Conservation (phyloP, 2,797 vertebrate species). For the Phalloptychus januarius region DNA sequence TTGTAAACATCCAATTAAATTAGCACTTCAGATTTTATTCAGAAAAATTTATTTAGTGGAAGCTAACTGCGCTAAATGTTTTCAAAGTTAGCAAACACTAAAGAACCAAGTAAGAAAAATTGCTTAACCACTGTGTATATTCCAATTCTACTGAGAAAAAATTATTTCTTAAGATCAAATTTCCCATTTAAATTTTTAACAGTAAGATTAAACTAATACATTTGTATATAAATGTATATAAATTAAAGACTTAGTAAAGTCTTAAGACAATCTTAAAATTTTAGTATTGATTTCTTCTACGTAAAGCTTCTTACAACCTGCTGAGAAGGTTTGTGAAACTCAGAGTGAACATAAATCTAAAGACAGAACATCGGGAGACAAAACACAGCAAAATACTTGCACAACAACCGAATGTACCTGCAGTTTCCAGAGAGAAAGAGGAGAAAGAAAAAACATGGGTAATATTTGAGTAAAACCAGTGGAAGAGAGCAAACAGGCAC, state of each 20-base stretch:
- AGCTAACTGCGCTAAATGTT: not conserved
- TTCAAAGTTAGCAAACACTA: not conserved
- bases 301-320: constrained; percentile 39
- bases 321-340: constrained; percentile 68
- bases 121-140: not conserved
- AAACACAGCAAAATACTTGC: constrained; percentile 78
- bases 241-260: too few species aligned
- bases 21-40: too few species aligned
- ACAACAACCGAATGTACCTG: constrained; percentile 84
- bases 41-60: not conserved
- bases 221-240: not conserved
- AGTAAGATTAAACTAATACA: not conserved
- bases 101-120: not conserved
- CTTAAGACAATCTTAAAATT: not conserved
- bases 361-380: constrained; percentile 44
- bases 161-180: not conserved
- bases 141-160: not conserved
- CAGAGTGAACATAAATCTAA: constrained; percentile 72
- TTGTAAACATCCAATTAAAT: too few species aligned
- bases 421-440: constrained; percentile 82
- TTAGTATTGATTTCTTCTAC: not conserved
- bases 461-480: constrained; percentile 76
- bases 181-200: not conserved
- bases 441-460: constrained; percentile 84
- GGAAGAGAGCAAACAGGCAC: constrained; percentile 64